Evolutionary conservation across 2,797 vertebrate species (phyloP).

Genomic region (Apogon hyalosoma): DNA sequence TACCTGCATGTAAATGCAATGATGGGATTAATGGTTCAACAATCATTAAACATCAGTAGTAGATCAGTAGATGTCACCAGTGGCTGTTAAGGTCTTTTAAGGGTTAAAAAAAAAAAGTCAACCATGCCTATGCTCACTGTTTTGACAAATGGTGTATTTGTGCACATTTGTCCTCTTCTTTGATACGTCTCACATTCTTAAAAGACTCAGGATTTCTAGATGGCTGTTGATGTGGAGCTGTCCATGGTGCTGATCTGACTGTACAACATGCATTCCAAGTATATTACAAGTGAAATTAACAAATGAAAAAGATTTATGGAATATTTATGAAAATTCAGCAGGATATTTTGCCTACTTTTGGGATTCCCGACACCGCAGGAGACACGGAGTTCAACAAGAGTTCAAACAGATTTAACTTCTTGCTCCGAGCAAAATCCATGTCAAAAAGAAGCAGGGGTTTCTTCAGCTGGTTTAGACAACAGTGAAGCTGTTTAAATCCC

Average conservation of each 20-base stretch:
- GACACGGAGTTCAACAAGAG: conserved; percentile 60
- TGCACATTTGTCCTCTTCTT: not conserved
- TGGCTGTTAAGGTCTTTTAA: no score
- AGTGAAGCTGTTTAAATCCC: conserved; percentile 33
- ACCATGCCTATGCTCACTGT: no score
- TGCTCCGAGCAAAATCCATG: conserved; percentile 32
- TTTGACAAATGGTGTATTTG: no score
- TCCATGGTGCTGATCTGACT: conserved; percentile 41
- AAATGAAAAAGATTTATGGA: conserved; percentile 51
- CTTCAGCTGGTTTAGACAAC: conserved; percentile 34
- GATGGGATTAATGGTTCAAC: no score
- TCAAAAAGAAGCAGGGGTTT: conserved; percentile 45
- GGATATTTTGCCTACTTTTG: conserved; percentile 42
- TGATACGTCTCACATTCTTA: not conserved
- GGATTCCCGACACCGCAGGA: conserved; percentile 35
- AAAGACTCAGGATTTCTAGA: not conserved
- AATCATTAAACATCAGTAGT: no score
- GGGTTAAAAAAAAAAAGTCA: no score
- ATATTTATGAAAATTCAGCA: conserved; percentile 59
- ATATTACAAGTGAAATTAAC: conserved; percentile 43
- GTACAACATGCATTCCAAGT: not conserved
- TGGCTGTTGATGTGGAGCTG: conserved; percentile 23
- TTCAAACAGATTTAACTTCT: conserved; percentile 61
- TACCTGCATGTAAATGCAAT: no score
- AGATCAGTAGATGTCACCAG: no score